Base-by-base conservation (phyloP, 2,113 vertebrate species). In the Lepisosteus osseus region DNA sequence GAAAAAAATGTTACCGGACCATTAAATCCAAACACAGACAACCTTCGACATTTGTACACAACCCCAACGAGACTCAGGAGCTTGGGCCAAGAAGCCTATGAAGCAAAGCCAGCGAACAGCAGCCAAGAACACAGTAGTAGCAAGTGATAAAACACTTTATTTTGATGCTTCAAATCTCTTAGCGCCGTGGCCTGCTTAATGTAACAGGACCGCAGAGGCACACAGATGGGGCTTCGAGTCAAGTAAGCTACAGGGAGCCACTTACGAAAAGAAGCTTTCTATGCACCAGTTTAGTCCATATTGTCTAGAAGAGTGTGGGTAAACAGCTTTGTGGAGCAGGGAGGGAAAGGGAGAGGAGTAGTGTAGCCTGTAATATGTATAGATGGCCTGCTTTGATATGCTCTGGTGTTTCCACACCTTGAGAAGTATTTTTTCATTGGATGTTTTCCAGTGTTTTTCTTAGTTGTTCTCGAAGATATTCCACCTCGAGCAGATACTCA, bases 101-200 rank as follows among this genome's bases (percentile, higher is more conserved):
- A 85, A 83, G 79, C 72, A 78, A 4, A 74, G 86, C 90, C 91
- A 89, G 82, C 78, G 77, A 76, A 80, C 61, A 83, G 85, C 87
- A 78, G 78, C 90, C 88, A 86, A 86, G 87, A 87, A 86, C 89
- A 86, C 87, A 78, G 86, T 82, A 78, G 86, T 82, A 84, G 78
- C 75, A 80, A 86, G 90, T 90, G 86, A 93, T 90, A 87, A 88
- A 90, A 87, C 86, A 80, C 89, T 91, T 87, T 83, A 81, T 86
- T 84, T 84, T 80, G 88, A 84, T 86, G 76, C 86, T 82, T 75
- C 86, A 86, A 91, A 91, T 89, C 90, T 86, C 90, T 84, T 86
- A 89, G 89, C 87, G 85, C 88, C 86, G 85, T 87, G 91, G 89
- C 81, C 90, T 86, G 88, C 89, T 92, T 92, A 90, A 87, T 87